phyloP scores from a whole-genome alignment of 2,113 vertebrate species.

The Brachypodius melanocephalos region DNA sequence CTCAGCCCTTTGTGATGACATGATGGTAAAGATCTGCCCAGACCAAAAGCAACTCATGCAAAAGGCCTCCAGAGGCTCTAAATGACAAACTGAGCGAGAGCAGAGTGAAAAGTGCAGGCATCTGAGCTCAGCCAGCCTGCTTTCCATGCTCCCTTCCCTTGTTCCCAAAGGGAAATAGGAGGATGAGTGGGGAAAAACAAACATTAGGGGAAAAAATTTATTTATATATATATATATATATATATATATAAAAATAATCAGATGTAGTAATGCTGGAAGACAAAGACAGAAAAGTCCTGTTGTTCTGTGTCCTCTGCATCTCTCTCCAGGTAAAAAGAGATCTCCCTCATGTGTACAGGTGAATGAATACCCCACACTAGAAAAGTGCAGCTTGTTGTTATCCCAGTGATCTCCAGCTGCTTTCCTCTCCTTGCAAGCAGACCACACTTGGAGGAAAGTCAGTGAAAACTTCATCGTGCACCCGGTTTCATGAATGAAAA shows the following conservation, averaged over 20 bases:
- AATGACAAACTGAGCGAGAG: conserved; percentile 6
- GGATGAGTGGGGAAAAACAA: background rate
- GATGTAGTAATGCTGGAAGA: background rate
- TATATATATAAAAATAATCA: too few species aligned
- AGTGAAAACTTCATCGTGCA: rapidly evolving
- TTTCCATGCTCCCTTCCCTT: background rate
- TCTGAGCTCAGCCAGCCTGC: background rate
- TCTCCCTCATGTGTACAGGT: rapidly evolving
- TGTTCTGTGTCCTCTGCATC: background rate
- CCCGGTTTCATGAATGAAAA: background rate
- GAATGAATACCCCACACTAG: rapidly evolving
- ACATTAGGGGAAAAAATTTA: background rate
- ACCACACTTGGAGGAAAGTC: background rate
- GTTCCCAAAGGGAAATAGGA: background rate
- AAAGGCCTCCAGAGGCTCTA: conserved; percentile 36
- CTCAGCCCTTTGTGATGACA: conserved; percentile 75
- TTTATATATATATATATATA: too few species aligned
- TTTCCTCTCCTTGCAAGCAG: background rate
- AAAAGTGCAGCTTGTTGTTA: background rate
- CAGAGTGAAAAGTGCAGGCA: conserved; percentile 28
- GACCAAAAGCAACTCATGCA: conserved; percentile 65
- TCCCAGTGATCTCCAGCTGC: too few species aligned
- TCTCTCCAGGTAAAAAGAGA: background rate
- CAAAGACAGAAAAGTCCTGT: background rate
- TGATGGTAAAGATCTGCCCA: conserved; percentile 59